Evolutionary conservation across 2,113 vertebrate genomes (phyloP).

Genomic region (Falco punctatus): DNA sequence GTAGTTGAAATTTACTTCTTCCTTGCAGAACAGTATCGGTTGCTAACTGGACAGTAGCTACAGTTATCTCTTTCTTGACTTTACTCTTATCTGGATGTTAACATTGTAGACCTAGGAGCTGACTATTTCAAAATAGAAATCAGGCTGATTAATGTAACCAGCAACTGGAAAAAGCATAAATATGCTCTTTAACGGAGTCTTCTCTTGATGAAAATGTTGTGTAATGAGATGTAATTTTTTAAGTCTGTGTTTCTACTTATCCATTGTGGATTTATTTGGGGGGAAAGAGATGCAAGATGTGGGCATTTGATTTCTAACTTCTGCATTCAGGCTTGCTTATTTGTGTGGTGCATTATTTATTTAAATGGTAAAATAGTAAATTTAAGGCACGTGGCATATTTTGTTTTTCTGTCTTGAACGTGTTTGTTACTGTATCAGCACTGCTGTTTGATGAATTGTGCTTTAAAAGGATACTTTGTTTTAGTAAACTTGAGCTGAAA

Average conservation of each 20-base stretch:
- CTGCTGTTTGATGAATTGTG: background rate
- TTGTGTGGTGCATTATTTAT: background rate
- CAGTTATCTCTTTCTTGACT: background rate
- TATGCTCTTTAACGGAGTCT: background rate
- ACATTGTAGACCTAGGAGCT: background rate
- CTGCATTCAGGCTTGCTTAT: background rate
- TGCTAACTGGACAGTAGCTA: background rate
- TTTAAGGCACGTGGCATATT: background rate
- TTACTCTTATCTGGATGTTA: background rate
- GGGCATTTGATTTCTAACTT: background rate
- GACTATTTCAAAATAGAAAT: background rate
- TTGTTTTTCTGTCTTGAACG: background rate
- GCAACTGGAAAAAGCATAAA: constrained; percentile 16
- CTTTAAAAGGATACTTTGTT: background rate
- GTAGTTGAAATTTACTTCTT: background rate
- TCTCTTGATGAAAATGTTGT: constrained; percentile 15
- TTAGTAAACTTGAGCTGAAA: background rate
- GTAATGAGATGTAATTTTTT: constrained; percentile 28
- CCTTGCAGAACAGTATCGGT: background rate
- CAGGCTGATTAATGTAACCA: constrained; percentile 8
- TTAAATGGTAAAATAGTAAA: constrained; percentile 1
- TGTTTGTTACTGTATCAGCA: background rate
- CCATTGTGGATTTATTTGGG: background rate
- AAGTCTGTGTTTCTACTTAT: background rate
- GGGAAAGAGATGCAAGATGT: background rate